A percentile compares a stretch with the other conserved stretches of the same genome.
Evolutionary conservation across 2,888 invertebrate genomes (phyloP).

Genomic region (Spicauda simplicius): DNA sequence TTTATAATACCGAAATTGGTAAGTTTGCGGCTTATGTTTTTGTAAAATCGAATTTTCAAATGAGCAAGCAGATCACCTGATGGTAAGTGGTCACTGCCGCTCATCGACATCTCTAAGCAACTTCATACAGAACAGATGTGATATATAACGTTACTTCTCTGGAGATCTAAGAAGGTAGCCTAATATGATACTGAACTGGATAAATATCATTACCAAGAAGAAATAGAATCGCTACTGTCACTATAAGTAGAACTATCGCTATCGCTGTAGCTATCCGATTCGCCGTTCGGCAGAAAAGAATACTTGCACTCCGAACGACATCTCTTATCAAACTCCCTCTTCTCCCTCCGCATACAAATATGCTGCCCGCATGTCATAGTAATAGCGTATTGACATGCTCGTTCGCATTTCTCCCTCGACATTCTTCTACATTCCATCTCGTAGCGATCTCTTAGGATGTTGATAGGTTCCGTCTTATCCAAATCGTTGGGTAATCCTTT

Average conservation of each 20-base stretch:
- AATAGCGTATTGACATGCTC: constrained; percentile 50
- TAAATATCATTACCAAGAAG: neutral
- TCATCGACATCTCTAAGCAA: no score
- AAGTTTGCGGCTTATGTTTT: no score
- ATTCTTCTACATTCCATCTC: constrained; percentile 56
- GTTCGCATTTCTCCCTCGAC: constrained; percentile 52
- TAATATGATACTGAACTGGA: no score
- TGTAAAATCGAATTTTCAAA: no score
- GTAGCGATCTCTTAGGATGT: constrained; percentile 56
- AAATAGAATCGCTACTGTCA: constrained; percentile 4
- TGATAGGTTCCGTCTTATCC: constrained; percentile 32
- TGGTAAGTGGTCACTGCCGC: no score
- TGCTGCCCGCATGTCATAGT: constrained; percentile 45
- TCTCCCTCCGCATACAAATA: constrained; percentile 46
- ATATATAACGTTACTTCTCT: no score
- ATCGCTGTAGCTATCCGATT: neutral
- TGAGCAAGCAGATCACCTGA: no score
- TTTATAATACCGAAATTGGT: no score
- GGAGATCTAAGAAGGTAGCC: no score
- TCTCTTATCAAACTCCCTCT: constrained; percentile 45
- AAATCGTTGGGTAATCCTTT: constrained; percentile 18
- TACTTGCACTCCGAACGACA: constrained; percentile 54
- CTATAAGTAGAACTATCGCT: constrained; percentile 6
- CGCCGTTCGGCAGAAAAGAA: constrained; percentile 38
- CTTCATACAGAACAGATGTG: no score